Conservation (phyloP, 2,797 vertebrate genomes). For the Sitta carolinensis region DNA sequence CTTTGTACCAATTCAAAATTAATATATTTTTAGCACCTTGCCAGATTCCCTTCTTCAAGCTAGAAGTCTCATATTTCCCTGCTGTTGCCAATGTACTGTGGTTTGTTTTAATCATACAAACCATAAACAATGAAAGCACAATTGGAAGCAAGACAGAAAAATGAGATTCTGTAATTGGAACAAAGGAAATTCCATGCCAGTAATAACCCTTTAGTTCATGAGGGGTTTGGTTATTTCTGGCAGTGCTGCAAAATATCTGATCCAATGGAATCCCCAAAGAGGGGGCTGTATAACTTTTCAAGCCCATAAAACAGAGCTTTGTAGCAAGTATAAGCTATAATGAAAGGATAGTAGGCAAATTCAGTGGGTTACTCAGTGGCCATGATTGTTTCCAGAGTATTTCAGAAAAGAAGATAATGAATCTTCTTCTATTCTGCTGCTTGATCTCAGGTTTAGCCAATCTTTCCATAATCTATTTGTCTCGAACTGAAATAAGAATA, state of each 20-base stretch:
- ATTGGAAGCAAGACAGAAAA: slow-evolving; percentile 49
- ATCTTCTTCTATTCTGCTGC: not conserved
- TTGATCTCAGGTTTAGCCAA: not conserved
- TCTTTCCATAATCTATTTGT: not conserved
- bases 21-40: slow-evolving; percentile 42
- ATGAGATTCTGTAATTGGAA: slow-evolving; percentile 49
- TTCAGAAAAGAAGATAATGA: not conserved
- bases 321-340: slow-evolving; percentile 4
- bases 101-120: slow-evolving; percentile 54
- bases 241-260: slow-evolving; percentile 19
- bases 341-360: slow-evolving; percentile 21
- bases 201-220: slow-evolving; percentile 40
- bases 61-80: slow-evolving; percentile 29
- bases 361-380: not conserved
- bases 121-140: slow-evolving; percentile 42
- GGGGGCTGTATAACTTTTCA: slow-evolving; percentile 21
- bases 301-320: slow-evolving; percentile 41
- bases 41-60: slow-evolving; percentile 4
- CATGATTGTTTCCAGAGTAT: slow-evolving; percentile 27
- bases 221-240: slow-evolving; percentile 49
- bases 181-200: slow-evolving; percentile 52
- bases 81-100: not conserved
- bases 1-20: slow-evolving; percentile 4
- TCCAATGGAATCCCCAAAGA: slow-evolving; percentile 16
- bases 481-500: not conserved